These are phyloP conservation scores for Zaprionus inermis DNA, from an alignment of 1,140 invertebrate species.

Conservation along the genomic window DNA sequence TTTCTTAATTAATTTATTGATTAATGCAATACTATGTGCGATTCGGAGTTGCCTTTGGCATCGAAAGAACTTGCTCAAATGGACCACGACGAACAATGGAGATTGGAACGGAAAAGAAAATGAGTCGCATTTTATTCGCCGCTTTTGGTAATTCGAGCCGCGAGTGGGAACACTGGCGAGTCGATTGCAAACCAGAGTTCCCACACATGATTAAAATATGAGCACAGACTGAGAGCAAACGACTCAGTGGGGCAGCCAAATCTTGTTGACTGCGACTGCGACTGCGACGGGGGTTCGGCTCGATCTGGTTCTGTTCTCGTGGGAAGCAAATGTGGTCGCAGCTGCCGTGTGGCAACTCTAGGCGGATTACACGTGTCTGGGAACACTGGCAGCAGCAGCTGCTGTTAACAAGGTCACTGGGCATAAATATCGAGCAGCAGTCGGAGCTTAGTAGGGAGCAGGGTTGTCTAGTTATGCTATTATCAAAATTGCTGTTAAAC, in stretches of 20 bases:
- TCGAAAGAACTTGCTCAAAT: neutral
- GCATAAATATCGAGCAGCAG: conserved; percentile 1
- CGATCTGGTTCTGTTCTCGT: conserved; percentile 45
- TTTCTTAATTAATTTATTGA: conserved; percentile 15
- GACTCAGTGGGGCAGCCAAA: conserved; percentile 30
- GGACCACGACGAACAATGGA: conserved; percentile 26
- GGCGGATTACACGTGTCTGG: conserved; percentile 22
- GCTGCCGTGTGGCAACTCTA: conserved; percentile 50
- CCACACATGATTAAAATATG: conserved; percentile 67
- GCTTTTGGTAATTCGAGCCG: conserved; percentile 45
- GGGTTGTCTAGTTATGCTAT: conserved; percentile 59
- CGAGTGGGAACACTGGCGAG: conserved; percentile 33
- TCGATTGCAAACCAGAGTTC: conserved; percentile 50
- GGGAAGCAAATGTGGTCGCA: conserved; percentile 51
- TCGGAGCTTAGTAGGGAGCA: neutral
- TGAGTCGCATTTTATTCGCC: conserved; percentile 35
- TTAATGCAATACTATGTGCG: neutral
- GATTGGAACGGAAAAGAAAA: neutral
- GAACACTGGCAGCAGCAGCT: neutral
- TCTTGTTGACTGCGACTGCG: conserved; percentile 51
- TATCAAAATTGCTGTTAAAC: conserved; percentile 70
- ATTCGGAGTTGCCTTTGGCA: neutral
- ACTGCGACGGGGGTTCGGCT: conserved; percentile 39
- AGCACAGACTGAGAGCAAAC: conserved; percentile 7
- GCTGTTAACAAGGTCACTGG: conserved; percentile 61